Evolutionary conservation across 2,888 invertebrate genomes (phyloP).

Genomic region (Agriopis leucophaearia): DNA sequence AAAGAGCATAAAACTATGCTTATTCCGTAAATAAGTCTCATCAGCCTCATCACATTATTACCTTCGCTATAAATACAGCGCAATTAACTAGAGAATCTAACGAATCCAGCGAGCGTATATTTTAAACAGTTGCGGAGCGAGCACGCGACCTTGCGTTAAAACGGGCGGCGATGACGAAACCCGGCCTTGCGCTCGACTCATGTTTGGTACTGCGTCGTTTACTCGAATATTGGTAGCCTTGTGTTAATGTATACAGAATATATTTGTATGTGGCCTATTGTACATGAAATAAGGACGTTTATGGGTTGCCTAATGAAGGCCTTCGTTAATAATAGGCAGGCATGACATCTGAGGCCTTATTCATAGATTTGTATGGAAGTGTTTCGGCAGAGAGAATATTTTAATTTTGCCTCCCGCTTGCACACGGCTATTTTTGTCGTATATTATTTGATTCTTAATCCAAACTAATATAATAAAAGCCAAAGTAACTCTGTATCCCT

Average conservation of each 20-base stretch:
- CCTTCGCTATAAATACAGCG: constrained; percentile 8
- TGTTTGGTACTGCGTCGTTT: constrained; percentile 17
- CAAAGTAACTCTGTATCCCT: too few relatives aligned
- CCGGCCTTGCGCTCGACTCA: constrained; percentile 24
- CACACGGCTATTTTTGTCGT: too few relatives aligned
- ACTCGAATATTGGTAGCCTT: constrained; percentile 12
- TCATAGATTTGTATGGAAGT: too few relatives aligned
- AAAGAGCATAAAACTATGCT: not conserved
- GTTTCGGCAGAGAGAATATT: too few relatives aligned
- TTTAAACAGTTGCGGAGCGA: constrained; percentile 14
- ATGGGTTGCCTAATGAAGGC: too few relatives aligned
- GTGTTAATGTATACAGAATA: constrained; percentile 9
- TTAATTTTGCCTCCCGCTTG: too few relatives aligned
- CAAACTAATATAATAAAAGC: too few relatives aligned
- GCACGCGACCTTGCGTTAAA: constrained; percentile 25
- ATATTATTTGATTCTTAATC: too few relatives aligned
- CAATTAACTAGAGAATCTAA: constrained; percentile 21
- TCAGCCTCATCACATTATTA: not conserved
- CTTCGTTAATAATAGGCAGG: too few relatives aligned
- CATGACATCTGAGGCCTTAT: too few relatives aligned
- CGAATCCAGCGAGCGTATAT: constrained; percentile 16
- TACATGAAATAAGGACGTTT: not conserved
- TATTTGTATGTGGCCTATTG: not conserved
- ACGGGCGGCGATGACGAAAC: constrained; percentile 26
- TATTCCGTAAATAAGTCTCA: not conserved